These are phyloP conservation scores for Rhinella marina DNA, from an alignment of 2,797 vertebrate species.

Conservation along the genomic window DNA sequence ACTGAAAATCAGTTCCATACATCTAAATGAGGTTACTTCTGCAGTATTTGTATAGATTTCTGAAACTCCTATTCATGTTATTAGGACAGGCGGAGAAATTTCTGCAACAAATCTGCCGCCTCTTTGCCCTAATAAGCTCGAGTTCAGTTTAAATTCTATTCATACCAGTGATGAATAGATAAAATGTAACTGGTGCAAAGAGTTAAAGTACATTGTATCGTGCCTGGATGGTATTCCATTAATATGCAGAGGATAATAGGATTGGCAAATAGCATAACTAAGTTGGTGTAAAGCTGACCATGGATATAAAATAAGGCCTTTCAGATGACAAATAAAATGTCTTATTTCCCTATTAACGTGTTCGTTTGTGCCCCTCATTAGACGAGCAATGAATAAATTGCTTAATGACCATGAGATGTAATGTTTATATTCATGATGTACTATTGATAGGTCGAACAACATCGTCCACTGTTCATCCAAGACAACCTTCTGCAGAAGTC, in stretches of 20 bases:
- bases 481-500: neutral
- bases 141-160: neutral
- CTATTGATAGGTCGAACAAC: neutral
- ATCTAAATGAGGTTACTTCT: neutral
- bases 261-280: neutral
- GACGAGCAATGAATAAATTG: neutral
- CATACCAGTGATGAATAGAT: neutral
- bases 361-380: constrained; percentile 20
- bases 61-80: neutral
- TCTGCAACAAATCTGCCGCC: too few species aligned
- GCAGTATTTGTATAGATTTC: neutral
- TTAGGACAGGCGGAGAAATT: too few species aligned
- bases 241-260: neutral
- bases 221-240: neutral
- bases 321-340: neutral
- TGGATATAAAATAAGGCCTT: neutral
- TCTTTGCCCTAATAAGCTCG: neutral
- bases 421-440: neutral
- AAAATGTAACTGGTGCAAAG: neutral
- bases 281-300: constrained; percentile 12
- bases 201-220: neutral
- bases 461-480: neutral
- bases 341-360: neutral
- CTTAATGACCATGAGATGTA: neutral
- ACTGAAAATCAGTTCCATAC: neutral